These are phyloP conservation scores for Pelmatolapia mariae DNA, from an alignment of 2,113 vertebrate genomes.

Conservation along the genomic window DNA sequence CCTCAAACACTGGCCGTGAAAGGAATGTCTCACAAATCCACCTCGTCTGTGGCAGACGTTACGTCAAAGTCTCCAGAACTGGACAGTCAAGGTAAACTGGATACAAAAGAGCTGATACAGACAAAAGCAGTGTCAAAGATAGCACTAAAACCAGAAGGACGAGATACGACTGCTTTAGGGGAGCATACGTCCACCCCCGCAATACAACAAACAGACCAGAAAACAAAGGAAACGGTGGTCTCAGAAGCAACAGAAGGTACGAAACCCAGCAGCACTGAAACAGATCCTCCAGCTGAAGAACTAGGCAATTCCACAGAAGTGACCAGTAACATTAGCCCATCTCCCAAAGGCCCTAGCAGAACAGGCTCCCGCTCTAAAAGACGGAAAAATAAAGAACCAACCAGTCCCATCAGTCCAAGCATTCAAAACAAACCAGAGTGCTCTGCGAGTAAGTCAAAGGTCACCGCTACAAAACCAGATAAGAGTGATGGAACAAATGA, in stretches of 20 bases:
- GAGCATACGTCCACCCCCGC: neutral
- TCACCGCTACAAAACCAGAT: neutral
- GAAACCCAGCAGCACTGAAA: neutral
- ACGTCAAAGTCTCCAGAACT: slow-evolving; percentile 13
- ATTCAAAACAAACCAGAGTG: slow-evolving; percentile 17
- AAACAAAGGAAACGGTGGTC: neutral
- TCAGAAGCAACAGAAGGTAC: neutral
- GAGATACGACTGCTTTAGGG: neutral
- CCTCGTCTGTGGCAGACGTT: neutral
- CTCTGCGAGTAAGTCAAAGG: neutral
- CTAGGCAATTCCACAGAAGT: neutral
- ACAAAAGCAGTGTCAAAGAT: neutral
- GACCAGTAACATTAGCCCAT: neutral
- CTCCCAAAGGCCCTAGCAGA: slow-evolving; percentile 24
- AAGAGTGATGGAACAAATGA: neutral
- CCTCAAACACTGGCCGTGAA: neutral
- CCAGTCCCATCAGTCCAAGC: slow-evolving; percentile 33
- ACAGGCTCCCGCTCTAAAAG: slow-evolving; percentile 43
- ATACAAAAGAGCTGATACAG: neutral
- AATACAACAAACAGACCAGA: neutral
- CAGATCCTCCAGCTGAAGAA: neutral
- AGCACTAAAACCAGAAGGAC: slow-evolving; percentile 34
- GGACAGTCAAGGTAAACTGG: slow-evolving; percentile 52
- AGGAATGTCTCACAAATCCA: slow-evolving; percentile 16
- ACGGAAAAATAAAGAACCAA: slow-evolving; percentile 33